Conservation (phyloP, 1,140 invertebrate species). For the Campoletis sonorensis region DNA sequence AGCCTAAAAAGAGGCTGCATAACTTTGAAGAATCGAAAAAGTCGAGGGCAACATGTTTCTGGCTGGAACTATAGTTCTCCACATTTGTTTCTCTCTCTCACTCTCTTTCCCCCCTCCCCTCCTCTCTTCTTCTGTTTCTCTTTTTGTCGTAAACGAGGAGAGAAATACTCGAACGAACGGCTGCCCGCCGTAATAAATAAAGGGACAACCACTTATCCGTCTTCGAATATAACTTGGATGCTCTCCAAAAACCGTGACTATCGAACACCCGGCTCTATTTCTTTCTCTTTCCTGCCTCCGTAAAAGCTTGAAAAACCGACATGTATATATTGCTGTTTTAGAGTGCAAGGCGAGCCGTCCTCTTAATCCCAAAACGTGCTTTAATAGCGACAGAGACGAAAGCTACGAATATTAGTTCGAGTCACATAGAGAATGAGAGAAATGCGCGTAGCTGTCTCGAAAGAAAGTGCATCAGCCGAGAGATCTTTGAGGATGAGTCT, state of each 20-base stretch:
- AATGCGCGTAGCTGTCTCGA: neutral
- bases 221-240: constrained; percentile 49
- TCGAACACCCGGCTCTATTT: constrained; percentile 40
- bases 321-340: neutral
- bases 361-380: constrained; percentile 32
- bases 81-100: neutral
- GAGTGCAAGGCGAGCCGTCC: constrained; percentile 12
- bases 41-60: constrained; percentile 1
- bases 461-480: constrained; percentile 21
- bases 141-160: neutral
- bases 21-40: constrained; percentile 9
- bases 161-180: constrained; percentile 47
- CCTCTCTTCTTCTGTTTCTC: neutral
- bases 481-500: neutral
- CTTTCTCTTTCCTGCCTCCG: neutral
- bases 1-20: neutral
- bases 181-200: constrained; percentile 58
- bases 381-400: constrained; percentile 18
- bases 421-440: neutral
- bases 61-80: neutral
- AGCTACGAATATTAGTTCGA: constrained; percentile 36
- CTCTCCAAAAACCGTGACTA: constrained; percentile 48
- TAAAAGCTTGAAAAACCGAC: neutral
- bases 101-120: neutral
- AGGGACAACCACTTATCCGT: constrained; percentile 56